phyloP scores from a whole-genome alignment of 2,888 invertebrate genomes.

The Hedychridium roseum region DNA sequence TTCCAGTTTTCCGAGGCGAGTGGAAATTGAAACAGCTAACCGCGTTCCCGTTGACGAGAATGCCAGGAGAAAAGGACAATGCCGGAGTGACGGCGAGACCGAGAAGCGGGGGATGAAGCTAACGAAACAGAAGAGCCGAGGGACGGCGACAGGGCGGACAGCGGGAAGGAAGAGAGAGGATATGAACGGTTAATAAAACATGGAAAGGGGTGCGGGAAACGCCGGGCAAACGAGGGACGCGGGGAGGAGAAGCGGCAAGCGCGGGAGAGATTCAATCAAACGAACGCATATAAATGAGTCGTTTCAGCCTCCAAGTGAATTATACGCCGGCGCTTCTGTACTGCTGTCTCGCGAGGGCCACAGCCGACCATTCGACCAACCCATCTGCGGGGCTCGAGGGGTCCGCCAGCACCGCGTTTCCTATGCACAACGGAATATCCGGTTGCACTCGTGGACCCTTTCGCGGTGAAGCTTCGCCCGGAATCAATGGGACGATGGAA shows the following conservation, averaged over 20 bases:
- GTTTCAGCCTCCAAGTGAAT: constrained; percentile 59
- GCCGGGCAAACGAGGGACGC: constrained; percentile 8
- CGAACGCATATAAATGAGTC: constrained; percentile 62
- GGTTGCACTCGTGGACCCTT: constrained; percentile 25
- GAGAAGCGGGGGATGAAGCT: constrained; percentile 1
- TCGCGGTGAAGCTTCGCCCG: constrained; percentile 36
- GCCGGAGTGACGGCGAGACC: constrained; percentile 6
- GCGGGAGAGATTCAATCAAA: constrained; percentile 57
- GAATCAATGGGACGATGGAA: constrained; percentile 26
- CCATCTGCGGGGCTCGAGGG: not conserved
- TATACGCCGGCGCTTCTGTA: constrained; percentile 49
- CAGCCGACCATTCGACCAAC: not conserved
- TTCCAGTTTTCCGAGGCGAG: constrained; percentile 55
- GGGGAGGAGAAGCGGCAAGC: constrained; percentile 9
- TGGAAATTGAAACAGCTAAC: constrained; percentile 62
- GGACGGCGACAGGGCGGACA: constrained; percentile 13
- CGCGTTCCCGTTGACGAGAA: constrained; percentile 49
- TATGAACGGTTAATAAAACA: no score
- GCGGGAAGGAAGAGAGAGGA: constrained; percentile 10
- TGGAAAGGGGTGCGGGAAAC: constrained; percentile 7
- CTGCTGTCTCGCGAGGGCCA: not conserved
- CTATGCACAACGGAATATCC: constrained; percentile 35
- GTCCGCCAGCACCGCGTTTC: no score
- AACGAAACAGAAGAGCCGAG: constrained; percentile 3
- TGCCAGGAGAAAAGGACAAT: constrained; percentile 17